Percentiles rank a stretch among this genome's conserved stretches.
Conservation (phyloP, 2,888 invertebrate species). For the Scaptomyza tumidula region DNA sequence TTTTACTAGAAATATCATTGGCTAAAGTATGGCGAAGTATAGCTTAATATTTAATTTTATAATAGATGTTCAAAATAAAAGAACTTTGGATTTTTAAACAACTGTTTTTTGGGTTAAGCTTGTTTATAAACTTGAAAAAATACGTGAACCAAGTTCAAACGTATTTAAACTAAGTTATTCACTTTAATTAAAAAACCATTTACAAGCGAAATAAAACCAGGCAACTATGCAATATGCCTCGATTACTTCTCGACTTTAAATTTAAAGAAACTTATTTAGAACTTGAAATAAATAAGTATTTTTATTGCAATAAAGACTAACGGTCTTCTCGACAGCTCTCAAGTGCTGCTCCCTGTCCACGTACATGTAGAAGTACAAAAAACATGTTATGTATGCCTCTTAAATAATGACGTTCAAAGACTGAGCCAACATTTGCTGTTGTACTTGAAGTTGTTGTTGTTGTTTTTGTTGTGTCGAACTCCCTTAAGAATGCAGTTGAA, state of each 20-base stretch:
- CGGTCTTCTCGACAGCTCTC: constrained; percentile 15
- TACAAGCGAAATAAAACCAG: too few species aligned
- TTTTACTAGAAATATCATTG: too few species aligned
- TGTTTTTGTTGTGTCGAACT: constrained; percentile 11
- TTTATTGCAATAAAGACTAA: constrained; percentile 21
- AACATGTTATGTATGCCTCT: not conserved
- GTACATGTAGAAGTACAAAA: not conserved
- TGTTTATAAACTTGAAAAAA: too few species aligned
- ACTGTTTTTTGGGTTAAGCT: too few species aligned
- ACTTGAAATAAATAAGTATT: constrained; percentile 36
- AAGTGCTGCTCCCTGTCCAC: constrained; percentile 11
- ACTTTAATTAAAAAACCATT: too few species aligned
- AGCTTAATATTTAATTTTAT: too few species aligned
- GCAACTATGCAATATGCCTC: too few species aligned
- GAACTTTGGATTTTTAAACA: too few species aligned
- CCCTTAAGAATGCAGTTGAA: constrained; percentile 13
- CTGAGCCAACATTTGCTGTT: constrained; percentile 6
- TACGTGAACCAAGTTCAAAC: too few species aligned
- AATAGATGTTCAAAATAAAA: too few species aligned
- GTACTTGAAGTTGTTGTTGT: constrained; percentile 35
- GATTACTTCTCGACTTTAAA: not conserved
- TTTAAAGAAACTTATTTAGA: constrained; percentile 5
- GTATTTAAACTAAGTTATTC: too few species aligned
- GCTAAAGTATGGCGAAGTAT: too few species aligned
- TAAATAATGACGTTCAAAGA: constrained; percentile 26